Base-by-base conservation (phyloP, 2,888 invertebrate species). In the Orthosia cruda region DNA sequence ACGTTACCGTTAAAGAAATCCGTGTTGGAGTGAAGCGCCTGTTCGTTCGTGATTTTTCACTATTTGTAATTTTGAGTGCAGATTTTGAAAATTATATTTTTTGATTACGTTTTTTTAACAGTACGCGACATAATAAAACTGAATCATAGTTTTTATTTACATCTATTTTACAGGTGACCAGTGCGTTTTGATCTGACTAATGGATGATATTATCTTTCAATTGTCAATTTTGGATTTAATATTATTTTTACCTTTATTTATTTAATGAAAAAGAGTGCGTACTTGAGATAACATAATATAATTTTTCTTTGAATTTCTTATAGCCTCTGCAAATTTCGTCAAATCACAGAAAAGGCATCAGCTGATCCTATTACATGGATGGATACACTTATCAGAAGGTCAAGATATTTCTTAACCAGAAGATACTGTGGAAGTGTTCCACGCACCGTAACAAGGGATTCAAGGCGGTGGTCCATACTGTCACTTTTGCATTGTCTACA, bases 391-490 rank as follows among this genome's bases (percentile, higher is more conserved):
- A 64, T n/a, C 49, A 55, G 4, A 54, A 52, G 1, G 64, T 45
- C 15, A 76, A 47, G 52, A 57, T 45, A 7, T 16, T 13, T 9
- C 23, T 18, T n/a, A 57, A n/a, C 7, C 26, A 68, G 2, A 83
- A 69, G 18, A 32, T 16, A 13, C 58, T 58, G n/a, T 73, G 84
- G 74, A 45, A 63, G 20, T 81, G 80, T 49, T 81, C 80, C 3
- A 81, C 82, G 0, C 40, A 80, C n/a, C 67, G 67, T 7, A n/a
- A 13, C 5, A 76, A 52, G 7, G 75, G 78, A 9, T 84, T 85
- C 47, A 79, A 77, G 20, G 84, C 88, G 18, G n/a, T 67, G 1
- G 49, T 89, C 40, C 74, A 82, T 18, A 89, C 86, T 5, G 2
- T 62, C 0, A 76, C 0, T 74, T 79, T 50, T 13, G 62, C 3